Evolutionary conservation across 92 coral and sea anemone species (phyloP).

Genomic region (Siderastrea siderea): DNA sequence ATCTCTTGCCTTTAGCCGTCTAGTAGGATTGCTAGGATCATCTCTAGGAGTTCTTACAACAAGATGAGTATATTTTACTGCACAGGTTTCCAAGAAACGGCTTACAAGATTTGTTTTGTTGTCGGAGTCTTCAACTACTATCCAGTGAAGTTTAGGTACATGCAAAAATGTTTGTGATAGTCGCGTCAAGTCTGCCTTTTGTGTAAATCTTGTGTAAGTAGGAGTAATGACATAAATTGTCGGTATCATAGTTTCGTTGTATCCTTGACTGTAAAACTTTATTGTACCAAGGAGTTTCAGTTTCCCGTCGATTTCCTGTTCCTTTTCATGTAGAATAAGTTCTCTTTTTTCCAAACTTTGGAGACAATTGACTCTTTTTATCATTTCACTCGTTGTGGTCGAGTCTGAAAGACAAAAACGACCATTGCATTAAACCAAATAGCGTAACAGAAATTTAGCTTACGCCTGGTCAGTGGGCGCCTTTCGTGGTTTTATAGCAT

Average conservation of each 20-base stretch:
- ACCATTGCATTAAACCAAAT: too few species aligned
- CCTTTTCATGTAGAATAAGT: constrained; percentile 49
- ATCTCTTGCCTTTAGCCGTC: constrained; percentile 94
- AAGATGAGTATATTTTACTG: constrained; percentile 83
- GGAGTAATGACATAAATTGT: constrained; percentile 89
- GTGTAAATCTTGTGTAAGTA: constrained; percentile 86
- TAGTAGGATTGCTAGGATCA: constrained; percentile 68
- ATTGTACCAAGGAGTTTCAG: constrained; percentile 74
- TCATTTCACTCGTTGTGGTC: constrained; percentile 4
- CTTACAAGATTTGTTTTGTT: constrained; percentile 72
- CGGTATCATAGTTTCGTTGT: constrained; percentile 47
- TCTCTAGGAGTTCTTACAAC: constrained; percentile 80
- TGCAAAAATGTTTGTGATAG: constrained; percentile 92
- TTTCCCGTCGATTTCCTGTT: constrained; percentile 53
- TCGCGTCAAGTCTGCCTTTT: constrained; percentile 96
- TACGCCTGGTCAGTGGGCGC: too few species aligned
- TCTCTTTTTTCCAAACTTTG: constrained; percentile 68
- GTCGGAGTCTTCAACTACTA: constrained; percentile 89
- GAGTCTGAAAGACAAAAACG: constrained; percentile 4
- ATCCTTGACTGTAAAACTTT: constrained; percentile 14
- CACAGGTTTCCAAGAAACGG: constrained; percentile 72
- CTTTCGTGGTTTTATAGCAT: too few species aligned
- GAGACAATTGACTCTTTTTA: constrained; percentile 25
- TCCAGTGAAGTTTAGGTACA: constrained; percentile 92
- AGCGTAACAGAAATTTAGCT: too few species aligned